Base-by-base conservation (phyloP, 1,140 invertebrate species). In the Sinonovacula constricta region DNA sequence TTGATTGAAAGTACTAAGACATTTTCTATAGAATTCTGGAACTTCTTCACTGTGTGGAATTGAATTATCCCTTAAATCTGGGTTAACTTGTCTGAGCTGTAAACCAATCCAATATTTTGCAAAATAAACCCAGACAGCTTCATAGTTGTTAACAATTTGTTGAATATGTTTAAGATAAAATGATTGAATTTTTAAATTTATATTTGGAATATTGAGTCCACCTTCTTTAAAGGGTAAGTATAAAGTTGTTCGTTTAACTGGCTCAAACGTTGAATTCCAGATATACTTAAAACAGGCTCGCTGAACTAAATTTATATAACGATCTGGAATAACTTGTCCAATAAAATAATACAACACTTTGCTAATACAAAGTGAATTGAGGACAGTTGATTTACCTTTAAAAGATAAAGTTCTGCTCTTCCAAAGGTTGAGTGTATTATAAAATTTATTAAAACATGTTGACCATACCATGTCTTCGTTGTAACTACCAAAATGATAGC, bases 331-430 rank as follows among this genome's bases (percentile, higher is more conserved):
- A 12, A 51, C 14, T 22, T 51, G 51, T 39, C 81, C 66, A 22
- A 45, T 57, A 54, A 68, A 77, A 56, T 54, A 51, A 78, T 81
- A 86, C 67, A 75, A 81, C 7, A 85, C 33, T 54, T 84, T 81
- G 5, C 54, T 67, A 56, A 77, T 72, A n/a, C 71, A 80, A 15
- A 81, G 79, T n/a, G 65, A 39, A 34, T 83, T 84, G 24, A 81
- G 12, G 63, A 86, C 57, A 0, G 67, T 53, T 36, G 57, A 66
- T 74, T 81, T 83, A 56, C 76, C 75, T 54, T 68, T 72, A 60
- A 83, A 78, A 18, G 81, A 81, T 45, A 84, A 67, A 68, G 30
- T 36, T 26, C 70, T n/a, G 24, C 45, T 14, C 45, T 72, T 72
- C 71, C 66, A 72, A 10, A 69, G 4, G 56, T 80, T 45, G 18